A percentile compares a stretch with the other conserved stretches of the same genome.
These are phyloP conservation scores for Anaspis maculata DNA, from an alignment of 2,888 invertebrate genomes.

Conservation along the genomic window DNA sequence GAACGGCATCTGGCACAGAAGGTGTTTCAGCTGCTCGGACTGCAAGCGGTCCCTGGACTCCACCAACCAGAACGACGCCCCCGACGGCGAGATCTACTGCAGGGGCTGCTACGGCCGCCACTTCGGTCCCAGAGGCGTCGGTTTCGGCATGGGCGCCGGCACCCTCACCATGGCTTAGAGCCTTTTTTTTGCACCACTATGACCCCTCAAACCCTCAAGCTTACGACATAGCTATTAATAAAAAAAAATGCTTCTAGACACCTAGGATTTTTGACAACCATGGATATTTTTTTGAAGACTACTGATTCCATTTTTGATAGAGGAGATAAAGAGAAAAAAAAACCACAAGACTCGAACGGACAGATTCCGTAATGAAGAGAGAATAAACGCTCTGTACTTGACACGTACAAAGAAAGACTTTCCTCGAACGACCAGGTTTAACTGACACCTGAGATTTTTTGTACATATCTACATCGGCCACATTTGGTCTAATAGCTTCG, in stretches of 20 bases:
- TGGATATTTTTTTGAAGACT: no score
- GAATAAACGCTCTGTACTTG: no score
- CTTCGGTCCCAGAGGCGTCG: conserved; percentile 83
- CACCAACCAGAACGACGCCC: conserved; percentile 83
- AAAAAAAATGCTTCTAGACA: conserved; percentile 25
- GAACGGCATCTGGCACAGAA: conserved; percentile 83
- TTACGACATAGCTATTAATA: conserved; percentile 9
- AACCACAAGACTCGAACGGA: conserved; percentile 30
- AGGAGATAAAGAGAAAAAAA: conserved; percentile 18
- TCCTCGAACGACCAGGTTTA: conserved; percentile 38
- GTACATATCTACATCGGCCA: conserved; percentile 40
- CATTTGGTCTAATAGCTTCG: conserved; percentile 26
- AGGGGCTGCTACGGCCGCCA: conserved; percentile 81
- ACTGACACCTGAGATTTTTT: conserved; percentile 35
- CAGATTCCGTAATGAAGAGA: no score
- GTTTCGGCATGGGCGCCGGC: conserved; percentile 87
- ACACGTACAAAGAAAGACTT: no score
- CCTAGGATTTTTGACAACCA: conserved; percentile 24
- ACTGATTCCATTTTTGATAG: conserved; percentile 23
- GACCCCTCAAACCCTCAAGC: conserved; percentile 2
- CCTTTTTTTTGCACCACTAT: conserved; percentile 8
- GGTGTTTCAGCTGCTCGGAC: conserved; percentile 84
- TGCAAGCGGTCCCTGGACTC: conserved; percentile 83
- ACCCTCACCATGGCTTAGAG: conserved; percentile 78
- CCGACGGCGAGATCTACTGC: conserved; percentile 91